These are phyloP conservation scores for Mionectes macconnelli DNA, from an alignment of 2,113 vertebrate genomes.

Conservation along the genomic window DNA sequence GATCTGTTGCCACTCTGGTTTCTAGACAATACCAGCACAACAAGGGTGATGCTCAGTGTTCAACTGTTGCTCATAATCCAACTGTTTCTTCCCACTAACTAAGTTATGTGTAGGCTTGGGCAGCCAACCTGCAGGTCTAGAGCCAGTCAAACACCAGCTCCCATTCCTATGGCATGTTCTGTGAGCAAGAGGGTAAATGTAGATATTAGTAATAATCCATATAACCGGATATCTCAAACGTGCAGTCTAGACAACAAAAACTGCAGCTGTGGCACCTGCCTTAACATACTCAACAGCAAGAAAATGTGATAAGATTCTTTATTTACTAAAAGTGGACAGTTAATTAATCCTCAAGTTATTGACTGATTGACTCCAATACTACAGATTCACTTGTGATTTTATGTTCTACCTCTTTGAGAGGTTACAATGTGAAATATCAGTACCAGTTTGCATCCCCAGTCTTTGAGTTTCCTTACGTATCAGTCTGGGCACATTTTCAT, in stretches of 20 bases:
- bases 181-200: not conserved
- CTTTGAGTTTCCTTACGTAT: not conserved
- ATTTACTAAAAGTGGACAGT: not conserved
- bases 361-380: not conserved
- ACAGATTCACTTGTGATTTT: not conserved
- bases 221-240: not conserved
- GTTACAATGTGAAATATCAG: not conserved
- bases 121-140: not conserved
- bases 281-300: not conserved
- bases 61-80: not conserved
- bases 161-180: not conserved
- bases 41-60: not conserved
- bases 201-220: not conserved
- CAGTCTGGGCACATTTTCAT: not conserved
- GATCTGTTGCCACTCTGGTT: constrained; percentile 1
- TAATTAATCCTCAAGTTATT: not conserved
- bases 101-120: not conserved
- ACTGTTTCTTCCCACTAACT: not conserved
- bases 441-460: not conserved
- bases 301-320: not conserved
- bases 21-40: not conserved
- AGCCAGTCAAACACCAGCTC: not conserved
- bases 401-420: not conserved
- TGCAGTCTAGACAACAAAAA: not conserved
- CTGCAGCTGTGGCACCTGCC: not conserved